Evolutionary conservation across 2,113 vertebrate species (phyloP), one percentile per base, ranked within the genome.

Genomic region (Corythoichthys intestinalis): DNA sequence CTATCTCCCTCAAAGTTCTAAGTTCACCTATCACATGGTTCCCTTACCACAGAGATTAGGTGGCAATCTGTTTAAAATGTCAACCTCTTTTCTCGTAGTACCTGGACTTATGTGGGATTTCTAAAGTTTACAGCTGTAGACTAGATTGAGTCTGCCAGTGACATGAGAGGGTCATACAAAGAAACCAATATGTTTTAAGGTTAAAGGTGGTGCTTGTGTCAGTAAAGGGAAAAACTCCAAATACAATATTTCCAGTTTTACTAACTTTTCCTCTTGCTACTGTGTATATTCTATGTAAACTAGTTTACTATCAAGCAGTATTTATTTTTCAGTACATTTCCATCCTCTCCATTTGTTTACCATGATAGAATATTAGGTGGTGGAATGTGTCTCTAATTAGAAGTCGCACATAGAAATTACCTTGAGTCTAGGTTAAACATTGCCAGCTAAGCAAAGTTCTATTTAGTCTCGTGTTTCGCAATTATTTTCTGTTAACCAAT

Each of bases 31-130:
- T 83, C 85, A 88, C 80, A 70, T 57, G 13, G 14, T 78, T 79
- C 65, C 83, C 82, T 87, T 73, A 83, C 66, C 64, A 62, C 54
- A 80, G 68, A 88, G 87, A 86, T 83, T 79, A 82, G 80, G 74
- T 81, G 77, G 80, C 82, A 85, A 87, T 88, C 88, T 86, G 81
- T 83, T 87, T 83, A 80, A 91, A 91, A 90, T 89, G 90, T 88
- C 87, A 88, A 58, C 76, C 39, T 71, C 65, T 83, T 71, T 62
- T 77, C 72, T 73, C 76, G 72, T 81, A 78, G 78, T 70, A 81
- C 58, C 77, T 76, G 69, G 75, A 70, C 69, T 71, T 75, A 70
- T 80, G 76, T 81, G 72, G 62, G 69, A 76, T 72, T 77, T 39
- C 38, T 6, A 58, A 58, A 58, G 39, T 1, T 41, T 78, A 47